Conservation (phyloP, 2,113 vertebrate species). For the Phocoena sinus region DNA sequence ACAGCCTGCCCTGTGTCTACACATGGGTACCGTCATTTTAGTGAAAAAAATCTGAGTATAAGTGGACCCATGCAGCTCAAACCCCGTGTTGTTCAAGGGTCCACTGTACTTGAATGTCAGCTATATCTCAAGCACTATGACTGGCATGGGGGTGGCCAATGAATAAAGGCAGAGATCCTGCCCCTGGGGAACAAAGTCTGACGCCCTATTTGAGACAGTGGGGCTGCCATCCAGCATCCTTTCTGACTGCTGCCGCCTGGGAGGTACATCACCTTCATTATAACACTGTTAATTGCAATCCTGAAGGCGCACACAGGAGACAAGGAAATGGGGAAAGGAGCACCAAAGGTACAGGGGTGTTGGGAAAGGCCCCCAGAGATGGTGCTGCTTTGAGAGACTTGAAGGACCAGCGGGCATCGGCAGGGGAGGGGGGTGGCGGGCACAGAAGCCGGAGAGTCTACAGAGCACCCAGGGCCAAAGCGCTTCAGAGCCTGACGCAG, state of each 20-base stretch:
- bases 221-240: no score
- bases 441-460: neutral
- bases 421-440: accelerated
- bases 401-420: neutral
- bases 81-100: neutral
- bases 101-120: neutral
- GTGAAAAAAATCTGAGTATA: neutral
- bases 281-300: neutral
- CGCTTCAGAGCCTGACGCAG: neutral
- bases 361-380: neutral
- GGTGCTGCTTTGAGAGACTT: neutral
- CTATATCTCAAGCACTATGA: neutral
- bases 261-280: accelerated
- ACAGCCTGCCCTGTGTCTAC: neutral
- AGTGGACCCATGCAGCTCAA: neutral
- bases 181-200: neutral
- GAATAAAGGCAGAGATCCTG: neutral
- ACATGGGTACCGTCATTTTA: neutral
- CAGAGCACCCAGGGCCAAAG: accelerated
- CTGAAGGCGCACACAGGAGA: neutral
- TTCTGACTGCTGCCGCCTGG: neutral
- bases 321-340: accelerated
- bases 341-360: neutral
- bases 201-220: neutral
- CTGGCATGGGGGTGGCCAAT: neutral